Conservation (phyloP, 2,113 vertebrate genomes). For the Rhabdomys dilectus region DNA sequence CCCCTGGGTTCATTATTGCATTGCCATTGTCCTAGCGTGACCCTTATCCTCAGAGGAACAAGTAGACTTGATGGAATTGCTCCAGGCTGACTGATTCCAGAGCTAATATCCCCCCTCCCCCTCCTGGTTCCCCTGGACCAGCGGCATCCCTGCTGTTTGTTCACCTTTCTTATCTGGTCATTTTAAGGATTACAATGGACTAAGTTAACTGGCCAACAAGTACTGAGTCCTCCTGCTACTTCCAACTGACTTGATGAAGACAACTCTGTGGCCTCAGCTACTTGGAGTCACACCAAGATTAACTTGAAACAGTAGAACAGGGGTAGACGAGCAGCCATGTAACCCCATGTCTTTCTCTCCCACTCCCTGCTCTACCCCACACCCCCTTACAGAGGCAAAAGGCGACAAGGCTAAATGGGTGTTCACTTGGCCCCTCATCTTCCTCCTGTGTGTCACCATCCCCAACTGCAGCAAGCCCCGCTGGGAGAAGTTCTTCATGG, state of each 20-base stretch:
- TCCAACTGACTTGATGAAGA: background rate
- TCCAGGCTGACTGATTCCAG: background rate
- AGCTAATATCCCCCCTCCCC: background rate
- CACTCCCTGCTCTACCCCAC: background rate
- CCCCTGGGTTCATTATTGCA: background rate
- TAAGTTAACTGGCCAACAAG: background rate
- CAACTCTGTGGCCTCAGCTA: background rate
- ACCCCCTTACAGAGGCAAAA: conserved; percentile 86
- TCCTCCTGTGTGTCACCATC: conserved; percentile 92
- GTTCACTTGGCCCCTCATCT: conserved; percentile 95
- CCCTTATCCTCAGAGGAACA: background rate
- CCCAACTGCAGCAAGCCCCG: conserved; percentile 97
- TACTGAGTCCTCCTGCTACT: background rate
- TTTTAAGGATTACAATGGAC: background rate
- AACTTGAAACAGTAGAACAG: fast-evolving
- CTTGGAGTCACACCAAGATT: background rate
- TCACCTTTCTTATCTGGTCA: background rate
- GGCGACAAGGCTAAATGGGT: conserved; percentile 95
- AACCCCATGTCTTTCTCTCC: background rate
- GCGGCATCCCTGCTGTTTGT: background rate
- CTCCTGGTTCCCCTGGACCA: background rate
- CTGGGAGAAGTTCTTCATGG: conserved; percentile 97
- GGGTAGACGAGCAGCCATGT: background rate
- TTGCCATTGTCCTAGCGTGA: fast-evolving
- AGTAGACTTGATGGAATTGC: background rate